These are phyloP conservation scores for Anthoscopus minutus DNA, from an alignment of 2,113 vertebrate species.

Conservation along the genomic window DNA sequence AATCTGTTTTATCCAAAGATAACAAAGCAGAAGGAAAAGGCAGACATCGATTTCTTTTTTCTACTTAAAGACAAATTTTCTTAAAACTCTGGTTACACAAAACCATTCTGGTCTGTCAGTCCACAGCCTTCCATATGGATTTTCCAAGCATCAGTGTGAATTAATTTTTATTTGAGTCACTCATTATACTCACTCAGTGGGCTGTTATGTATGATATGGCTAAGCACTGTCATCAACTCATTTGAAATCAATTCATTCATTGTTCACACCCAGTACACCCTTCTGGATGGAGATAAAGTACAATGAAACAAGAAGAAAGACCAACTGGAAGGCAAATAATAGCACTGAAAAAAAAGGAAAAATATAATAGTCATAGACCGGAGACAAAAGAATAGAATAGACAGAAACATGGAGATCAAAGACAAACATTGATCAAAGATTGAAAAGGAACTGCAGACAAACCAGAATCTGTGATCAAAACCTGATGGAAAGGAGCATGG, in stretches of 20 bases:
- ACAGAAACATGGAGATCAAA: slow-evolving; percentile 26
- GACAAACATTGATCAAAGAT: slow-evolving; percentile 26
- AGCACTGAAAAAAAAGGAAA: not conserved
- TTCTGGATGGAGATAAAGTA: not conserved
- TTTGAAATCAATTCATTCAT: slow-evolving; percentile 41
- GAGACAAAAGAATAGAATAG: slow-evolving; percentile 22
- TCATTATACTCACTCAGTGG: not conserved
- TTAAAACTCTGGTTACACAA: not conserved
- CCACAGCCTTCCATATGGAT: not conserved
- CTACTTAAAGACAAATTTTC: not conserved
- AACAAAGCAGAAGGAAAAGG: not conserved
- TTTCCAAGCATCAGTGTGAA: not conserved
- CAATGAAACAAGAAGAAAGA: not conserved
- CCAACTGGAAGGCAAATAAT: slow-evolving; percentile 9
- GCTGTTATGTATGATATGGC: not conserved
- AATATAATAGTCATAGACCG: not conserved
- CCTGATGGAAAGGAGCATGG: not conserved
- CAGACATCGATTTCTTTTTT: not conserved
- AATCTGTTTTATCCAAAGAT: slow-evolving; percentile 6
- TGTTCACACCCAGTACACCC: not conserved
- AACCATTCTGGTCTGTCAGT: not conserved
- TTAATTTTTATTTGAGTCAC: slow-evolving; percentile 8
- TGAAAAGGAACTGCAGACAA: slow-evolving; percentile 15
- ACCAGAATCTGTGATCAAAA: slow-evolving; percentile 30
- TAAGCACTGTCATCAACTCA: not conserved